These are phyloP conservation scores for Raphicerus campestris DNA, from an alignment of 2,113 vertebrate genomes.

Conservation along the genomic window DNA sequence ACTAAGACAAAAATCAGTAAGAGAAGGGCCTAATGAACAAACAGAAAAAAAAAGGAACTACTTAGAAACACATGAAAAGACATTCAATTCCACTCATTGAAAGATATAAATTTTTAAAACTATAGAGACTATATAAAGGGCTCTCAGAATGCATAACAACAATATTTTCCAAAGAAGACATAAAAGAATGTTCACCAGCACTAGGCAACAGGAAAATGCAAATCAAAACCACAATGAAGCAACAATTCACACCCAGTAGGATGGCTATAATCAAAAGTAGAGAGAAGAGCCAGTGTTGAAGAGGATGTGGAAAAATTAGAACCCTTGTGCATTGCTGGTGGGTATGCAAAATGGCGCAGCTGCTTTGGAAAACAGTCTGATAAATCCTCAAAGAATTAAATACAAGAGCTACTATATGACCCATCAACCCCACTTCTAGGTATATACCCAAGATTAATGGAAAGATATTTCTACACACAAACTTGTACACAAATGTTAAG, in stretches of 20 bases:
- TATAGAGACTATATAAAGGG: background rate
- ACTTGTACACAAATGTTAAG: background rate
- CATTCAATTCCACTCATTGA: background rate
- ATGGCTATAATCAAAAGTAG: background rate
- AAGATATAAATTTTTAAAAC: background rate
- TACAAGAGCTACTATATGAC: background rate
- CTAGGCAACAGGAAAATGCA: background rate
- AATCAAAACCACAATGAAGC: background rate
- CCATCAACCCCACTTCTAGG: background rate
- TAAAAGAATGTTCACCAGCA: background rate
- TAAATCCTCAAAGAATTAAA: background rate
- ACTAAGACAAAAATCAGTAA: background rate
- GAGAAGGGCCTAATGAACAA: background rate
- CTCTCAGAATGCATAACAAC: background rate
- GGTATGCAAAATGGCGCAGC: background rate
- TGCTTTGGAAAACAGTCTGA: background rate
- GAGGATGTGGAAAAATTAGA: background rate
- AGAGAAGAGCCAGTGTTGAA: background rate
- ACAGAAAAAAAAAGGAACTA: background rate
- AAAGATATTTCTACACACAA: background rate
- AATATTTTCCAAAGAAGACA: background rate
- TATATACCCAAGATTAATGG: background rate
- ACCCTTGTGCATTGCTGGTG: background rate
- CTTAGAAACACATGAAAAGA: background rate
- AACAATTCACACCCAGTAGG: background rate